Percentiles rank a stretch among this genome's conserved stretches.
phyloP scores from a whole-genome alignment of 2,888 invertebrate genomes.

The Caenorhabditis virilis region DNA sequence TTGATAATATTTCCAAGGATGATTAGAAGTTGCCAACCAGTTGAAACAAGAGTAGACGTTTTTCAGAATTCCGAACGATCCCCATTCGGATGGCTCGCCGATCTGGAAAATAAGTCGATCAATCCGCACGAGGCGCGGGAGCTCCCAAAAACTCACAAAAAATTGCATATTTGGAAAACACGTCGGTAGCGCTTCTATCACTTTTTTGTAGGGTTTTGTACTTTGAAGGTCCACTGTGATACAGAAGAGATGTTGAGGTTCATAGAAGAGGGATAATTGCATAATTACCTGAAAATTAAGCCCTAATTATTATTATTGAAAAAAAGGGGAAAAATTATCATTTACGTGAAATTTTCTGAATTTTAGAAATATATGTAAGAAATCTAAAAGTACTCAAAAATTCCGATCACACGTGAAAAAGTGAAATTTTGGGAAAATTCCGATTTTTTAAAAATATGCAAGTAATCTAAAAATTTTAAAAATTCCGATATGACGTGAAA shows the following conservation, averaged over 20 bases:
- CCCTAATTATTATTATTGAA: too few species aligned
- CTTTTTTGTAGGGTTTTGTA: conserved; percentile 14
- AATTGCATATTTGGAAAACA: conserved; percentile 46
- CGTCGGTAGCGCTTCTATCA: conserved; percentile 11
- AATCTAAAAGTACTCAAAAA: too few species aligned
- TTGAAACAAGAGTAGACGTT: conserved; percentile 38
- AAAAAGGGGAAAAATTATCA: too few species aligned
- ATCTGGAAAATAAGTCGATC: conserved; percentile 8
- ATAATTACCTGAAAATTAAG: conserved; percentile 31
- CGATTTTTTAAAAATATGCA: too few species aligned
- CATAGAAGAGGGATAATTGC: conserved; percentile 37
- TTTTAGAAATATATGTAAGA: too few species aligned
- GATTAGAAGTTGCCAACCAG: conserved; percentile 14
- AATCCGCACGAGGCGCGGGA: too few species aligned
- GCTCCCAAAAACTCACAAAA: conserved; percentile 20
- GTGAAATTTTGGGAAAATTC: too few species aligned
- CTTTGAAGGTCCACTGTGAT: conserved; percentile 37
- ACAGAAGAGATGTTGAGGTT: conserved; percentile 42
- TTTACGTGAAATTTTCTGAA: too few species aligned
- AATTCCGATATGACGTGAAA: too few species aligned
- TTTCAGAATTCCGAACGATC: conserved; percentile 33
- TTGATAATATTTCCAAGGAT: conserved; percentile 40
- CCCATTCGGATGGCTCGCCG: conserved; percentile 35
- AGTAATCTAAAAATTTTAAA: too few species aligned
- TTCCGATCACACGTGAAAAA: too few species aligned